Evolutionary conservation across 2,888 invertebrate genomes (phyloP), one percentile per base, ranked within the genome.

Genomic region (Cryptosula pallasiana): DNA sequence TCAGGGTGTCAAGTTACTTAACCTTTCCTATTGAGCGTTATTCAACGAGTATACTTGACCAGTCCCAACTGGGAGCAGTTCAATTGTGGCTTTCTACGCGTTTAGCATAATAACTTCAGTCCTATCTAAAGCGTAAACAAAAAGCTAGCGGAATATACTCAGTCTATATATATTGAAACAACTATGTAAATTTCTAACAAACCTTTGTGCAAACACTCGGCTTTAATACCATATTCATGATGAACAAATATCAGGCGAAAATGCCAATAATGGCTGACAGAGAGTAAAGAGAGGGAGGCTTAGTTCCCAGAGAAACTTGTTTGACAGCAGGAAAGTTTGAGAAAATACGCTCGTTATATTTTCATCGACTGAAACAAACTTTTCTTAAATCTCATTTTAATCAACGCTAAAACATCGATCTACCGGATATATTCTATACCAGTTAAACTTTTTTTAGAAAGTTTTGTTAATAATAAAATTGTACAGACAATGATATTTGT

Each of bases 171-270:
- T 63, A 63, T 63, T 63, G 63, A 63, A 63, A 63, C 63, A 63
- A 63, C 63, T 63, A 63, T 63, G 63, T 34, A 63, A 63, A 63
- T 63, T 63, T 63, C 32, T 34, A 63, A n/a, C 63, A 63, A 63
- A 63, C 63, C 63, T 27, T 29, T 25, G 27, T 25, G 63, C 27
- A 63, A 63, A 63, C 63, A 63, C 63, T 63, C n/a, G 32, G n/a
- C 63, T 63, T 63, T 63, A 63, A 63, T 63, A 63, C 63, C 63
- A 63, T 63, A 63, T 63, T 63, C 63, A 63, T 63, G 63, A 63
- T 63, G 63, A 63, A n/a, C 63, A 63, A 63, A 63, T 32, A 63
- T 63, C 32, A 3, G 63, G 27, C 29, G 13, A 63, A 63, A 63
- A 20, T 63, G 63, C 63, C 63, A 63, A 63, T 63, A 63, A 13